phyloP scores from a whole-genome alignment of 92 coral and sea anemone genomes.

The Palythoa caribaeorum region DNA sequence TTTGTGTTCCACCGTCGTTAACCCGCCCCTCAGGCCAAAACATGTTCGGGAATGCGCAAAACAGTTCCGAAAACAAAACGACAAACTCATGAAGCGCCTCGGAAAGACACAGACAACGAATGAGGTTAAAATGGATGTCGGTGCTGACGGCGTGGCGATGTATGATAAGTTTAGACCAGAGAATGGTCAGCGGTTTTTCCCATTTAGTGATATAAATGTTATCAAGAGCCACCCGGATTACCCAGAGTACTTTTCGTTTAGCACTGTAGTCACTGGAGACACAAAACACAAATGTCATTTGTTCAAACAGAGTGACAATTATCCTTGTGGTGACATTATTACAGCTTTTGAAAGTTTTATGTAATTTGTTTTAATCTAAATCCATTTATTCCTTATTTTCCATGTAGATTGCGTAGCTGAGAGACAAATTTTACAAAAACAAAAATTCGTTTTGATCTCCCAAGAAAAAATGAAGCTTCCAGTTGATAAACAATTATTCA shows the following conservation, averaged over 20 bases:
- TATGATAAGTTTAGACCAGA: slow-evolving; percentile 59
- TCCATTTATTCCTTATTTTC: neutral
- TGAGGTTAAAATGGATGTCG: slow-evolving; percentile 74
- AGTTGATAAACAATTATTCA: neutral
- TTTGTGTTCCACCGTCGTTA: slow-evolving; percentile 92
- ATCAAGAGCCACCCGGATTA: slow-evolving; percentile 85
- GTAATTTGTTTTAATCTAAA: slow-evolving; percentile 10
- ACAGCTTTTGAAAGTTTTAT: slow-evolving; percentile 70
- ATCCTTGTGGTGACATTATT: slow-evolving; percentile 65
- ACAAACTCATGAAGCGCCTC: slow-evolving; percentile 76
- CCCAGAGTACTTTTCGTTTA: slow-evolving; percentile 96
- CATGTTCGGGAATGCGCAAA: slow-evolving; percentile 94
- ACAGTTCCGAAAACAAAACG: slow-evolving; percentile 82
- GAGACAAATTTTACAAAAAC: neutral
- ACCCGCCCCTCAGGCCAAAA: slow-evolving; percentile 92
- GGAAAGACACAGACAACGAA: slow-evolving; percentile 66
- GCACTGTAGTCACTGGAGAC: slow-evolving; percentile 91
- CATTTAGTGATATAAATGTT: slow-evolving; percentile 70
- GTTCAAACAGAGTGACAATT: slow-evolving; percentile 73
- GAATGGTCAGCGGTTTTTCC: slow-evolving; percentile 82
- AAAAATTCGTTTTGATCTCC: neutral
- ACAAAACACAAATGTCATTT: slow-evolving; percentile 99
- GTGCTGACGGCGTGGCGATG: slow-evolving; percentile 87
- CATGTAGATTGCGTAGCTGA: neutral
- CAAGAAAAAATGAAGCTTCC: neutral